These are phyloP conservation scores for Melopsittacus undulatus DNA, from an alignment of 2,797 vertebrate species.

Conservation along the genomic window DNA sequence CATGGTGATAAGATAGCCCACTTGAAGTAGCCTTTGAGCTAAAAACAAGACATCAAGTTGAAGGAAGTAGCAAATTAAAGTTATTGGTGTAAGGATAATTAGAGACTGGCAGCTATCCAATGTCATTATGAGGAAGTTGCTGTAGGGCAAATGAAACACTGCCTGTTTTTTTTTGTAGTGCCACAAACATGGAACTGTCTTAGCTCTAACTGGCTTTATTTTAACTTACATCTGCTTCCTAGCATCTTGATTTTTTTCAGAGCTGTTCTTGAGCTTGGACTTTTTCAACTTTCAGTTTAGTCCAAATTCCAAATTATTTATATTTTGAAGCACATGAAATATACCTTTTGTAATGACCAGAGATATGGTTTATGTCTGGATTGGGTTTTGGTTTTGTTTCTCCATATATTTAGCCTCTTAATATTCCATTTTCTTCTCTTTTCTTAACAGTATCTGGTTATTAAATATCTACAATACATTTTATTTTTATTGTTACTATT, in stretches of 20 bases:
- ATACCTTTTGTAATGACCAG: not conserved
- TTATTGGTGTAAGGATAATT: slow-evolving; percentile 28
- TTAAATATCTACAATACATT: not conserved
- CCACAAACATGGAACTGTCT: not conserved
- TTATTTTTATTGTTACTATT: not conserved
- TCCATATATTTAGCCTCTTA: not conserved
- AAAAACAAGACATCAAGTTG: not conserved
- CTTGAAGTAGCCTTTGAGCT: not conserved
- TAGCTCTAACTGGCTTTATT: not conserved
- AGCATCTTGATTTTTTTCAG: not conserved
- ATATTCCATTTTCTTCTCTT: not conserved
- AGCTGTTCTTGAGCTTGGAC: not conserved
- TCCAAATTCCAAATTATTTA: not conserved
- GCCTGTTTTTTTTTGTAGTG: not conserved
- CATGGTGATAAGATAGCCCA: not conserved
- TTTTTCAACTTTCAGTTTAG: not conserved
- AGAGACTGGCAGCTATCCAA: not conserved
- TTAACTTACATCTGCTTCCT: not conserved
- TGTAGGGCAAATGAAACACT: slow-evolving; percentile 6
- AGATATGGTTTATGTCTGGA: not conserved
- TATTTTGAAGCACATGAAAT: not conserved
- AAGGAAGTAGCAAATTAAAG: slow-evolving; percentile 18
- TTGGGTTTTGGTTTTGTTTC: not conserved
- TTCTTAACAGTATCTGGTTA: not conserved
- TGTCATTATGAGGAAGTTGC: not conserved